Evolutionary conservation across 2,888 invertebrate genomes (phyloP).

Genomic region (Tiliacea citrago): DNA sequence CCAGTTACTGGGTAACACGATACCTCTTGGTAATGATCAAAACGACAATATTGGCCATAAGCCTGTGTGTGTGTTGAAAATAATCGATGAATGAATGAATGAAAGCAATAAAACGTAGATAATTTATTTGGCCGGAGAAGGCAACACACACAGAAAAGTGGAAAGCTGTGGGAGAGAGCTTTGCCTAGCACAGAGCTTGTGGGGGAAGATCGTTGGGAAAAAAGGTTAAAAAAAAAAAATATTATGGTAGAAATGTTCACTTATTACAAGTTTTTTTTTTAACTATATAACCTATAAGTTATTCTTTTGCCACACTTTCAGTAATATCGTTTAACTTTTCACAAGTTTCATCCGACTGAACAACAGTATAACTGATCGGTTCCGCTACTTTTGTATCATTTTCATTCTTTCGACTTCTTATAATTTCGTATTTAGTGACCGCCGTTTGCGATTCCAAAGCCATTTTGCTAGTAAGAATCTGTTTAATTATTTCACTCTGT

Average conservation of each 20-base stretch:
- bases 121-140: too few relatives aligned
- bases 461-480: constrained; percentile 54
- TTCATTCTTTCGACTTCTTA: background rate
- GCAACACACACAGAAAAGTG: too few relatives aligned
- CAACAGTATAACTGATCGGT: constrained; percentile 1
- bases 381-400: background rate
- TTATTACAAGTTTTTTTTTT: background rate
- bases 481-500: constrained; percentile 73
- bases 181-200: too few relatives aligned
- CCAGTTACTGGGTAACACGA: background rate
- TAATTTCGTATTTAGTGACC: background rate
- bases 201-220: too few relatives aligned
- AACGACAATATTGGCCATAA: too few relatives aligned
- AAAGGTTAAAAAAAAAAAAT: too few relatives aligned
- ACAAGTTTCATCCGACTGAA: background rate
- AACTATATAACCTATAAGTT: background rate
- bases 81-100: too few relatives aligned
- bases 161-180: too few relatives aligned
- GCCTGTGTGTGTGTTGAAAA: too few relatives aligned
- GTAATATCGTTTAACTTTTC: background rate
- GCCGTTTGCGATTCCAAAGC: constrained; percentile 9
- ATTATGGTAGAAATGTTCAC: background rate
- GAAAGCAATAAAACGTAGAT: too few relatives aligned
- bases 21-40: background rate
- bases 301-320: constrained; percentile 15